These are phyloP conservation scores for Lapara coniferarum DNA, from an alignment of 2,888 invertebrate genomes.

Conservation along the genomic window DNA sequence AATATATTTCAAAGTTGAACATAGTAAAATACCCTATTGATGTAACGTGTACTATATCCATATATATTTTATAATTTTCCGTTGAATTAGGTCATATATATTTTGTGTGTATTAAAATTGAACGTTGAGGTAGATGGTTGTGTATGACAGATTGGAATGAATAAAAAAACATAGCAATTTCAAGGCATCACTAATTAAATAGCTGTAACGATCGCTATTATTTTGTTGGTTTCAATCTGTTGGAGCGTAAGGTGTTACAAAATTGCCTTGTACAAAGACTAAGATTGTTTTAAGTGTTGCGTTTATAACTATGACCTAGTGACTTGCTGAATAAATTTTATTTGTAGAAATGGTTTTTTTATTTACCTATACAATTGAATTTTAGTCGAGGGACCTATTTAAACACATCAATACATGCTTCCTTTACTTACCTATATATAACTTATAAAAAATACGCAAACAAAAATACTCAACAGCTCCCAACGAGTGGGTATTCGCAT, in stretches of 20 bases:
- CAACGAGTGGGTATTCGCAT: too few relatives aligned
- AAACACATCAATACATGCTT: too few relatives aligned
- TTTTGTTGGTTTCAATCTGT: conserved; percentile 3
- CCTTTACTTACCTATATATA: too few relatives aligned
- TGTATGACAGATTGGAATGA: conserved; percentile 5
- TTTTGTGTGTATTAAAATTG: conserved; percentile 7
- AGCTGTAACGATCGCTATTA: background rate
- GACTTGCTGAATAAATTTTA: conserved; percentile 67
- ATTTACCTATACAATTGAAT: conserved; percentile 31
- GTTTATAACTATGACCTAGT: conserved; percentile 65
- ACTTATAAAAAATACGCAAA: too few relatives aligned
- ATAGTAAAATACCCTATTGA: background rate
- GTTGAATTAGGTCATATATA: background rate
- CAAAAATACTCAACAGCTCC: too few relatives aligned
- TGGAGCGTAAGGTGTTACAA: conserved; percentile 11
- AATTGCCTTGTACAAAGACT: conserved; percentile 79
- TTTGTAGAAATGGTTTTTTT: conserved; percentile 52
- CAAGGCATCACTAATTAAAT: background rate
- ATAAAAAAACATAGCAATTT: background rate
- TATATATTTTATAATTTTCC: background rate
- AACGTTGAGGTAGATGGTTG: background rate
- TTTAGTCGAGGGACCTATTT: too few relatives aligned
- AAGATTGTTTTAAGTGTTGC: conserved; percentile 69
- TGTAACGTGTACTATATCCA: conserved; percentile 1
- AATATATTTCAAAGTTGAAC: too few relatives aligned